Evolutionary conservation across 2,797 vertebrate genomes (phyloP), one percentile per base, ranked within the genome.

Genomic region (Chrysolophus pictus): DNA sequence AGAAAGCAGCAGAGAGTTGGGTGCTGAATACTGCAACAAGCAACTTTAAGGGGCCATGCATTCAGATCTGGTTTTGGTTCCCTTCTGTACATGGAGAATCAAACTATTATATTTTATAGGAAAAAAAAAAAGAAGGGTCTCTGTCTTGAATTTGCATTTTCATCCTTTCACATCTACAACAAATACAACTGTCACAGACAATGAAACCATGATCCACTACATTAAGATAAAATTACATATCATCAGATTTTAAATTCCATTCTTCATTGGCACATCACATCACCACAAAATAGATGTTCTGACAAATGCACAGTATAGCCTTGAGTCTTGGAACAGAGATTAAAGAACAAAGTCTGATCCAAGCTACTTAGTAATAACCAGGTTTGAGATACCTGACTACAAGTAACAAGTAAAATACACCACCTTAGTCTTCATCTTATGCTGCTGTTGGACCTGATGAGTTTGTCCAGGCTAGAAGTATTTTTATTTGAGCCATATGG

Each of bases 41-140:
- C 21, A 89, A 74, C 42, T 81, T 73, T 41, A 78, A 53, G n/a
- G 56, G 17, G 33, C 37, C 47, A 46, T 10, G 21, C 23, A 58
- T 3, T n/a, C 42, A 59, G 58, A 62, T 29, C 31, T 55, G 6
- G 14, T 96, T 93, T 94, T 74, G 44, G 63, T 94, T 96, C 91
- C 77, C 51, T 63, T 46, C 39, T 55, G 70, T 28, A 31, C 24
- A 67, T 3, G 6, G 42, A 75, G 39, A 72, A 26, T 92, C 73
- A 72, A 89, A 71, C 18, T 59, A 29, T 26, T 59, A 24, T 23
- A 51, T 14, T 89, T 74, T 6, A 29, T 13, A 67, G 68, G 29
- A 14, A 74, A 69, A 39, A 60, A 68, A 69, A 42, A 42, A 4
- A 62, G 58, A 23, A 10, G 10, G 3, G 4, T 46, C 24, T 37